Conservation (phyloP, 2,113 vertebrate species). For the Otocyon megalotis region DNA sequence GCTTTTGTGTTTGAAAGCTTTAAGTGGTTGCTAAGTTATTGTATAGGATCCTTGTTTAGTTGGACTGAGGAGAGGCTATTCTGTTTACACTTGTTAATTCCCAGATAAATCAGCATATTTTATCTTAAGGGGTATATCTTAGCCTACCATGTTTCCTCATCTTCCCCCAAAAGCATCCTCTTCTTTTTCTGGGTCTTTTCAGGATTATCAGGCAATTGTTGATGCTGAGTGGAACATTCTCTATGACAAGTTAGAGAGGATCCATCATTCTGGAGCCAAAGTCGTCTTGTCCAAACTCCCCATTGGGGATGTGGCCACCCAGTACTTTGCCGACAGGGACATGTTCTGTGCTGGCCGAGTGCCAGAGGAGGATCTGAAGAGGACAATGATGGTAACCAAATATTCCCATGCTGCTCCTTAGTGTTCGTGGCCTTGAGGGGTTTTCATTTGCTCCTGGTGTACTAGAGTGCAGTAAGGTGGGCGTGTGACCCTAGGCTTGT, state of each 20-base stretch:
- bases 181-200: slow-evolving; percentile 48
- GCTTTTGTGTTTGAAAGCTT: slow-evolving; percentile 6
- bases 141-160: neutral
- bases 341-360: slow-evolving; percentile 98
- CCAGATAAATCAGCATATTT: neutral
- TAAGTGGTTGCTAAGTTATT: neutral
- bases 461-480: neutral
- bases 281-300: slow-evolving; percentile 97
- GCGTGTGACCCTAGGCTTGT: neutral
- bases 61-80: neutral
- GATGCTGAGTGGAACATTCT: slow-evolving; percentile 99
- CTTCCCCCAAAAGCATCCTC: neutral
- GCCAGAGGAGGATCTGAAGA: slow-evolving; percentile 96
- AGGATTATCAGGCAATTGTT: slow-evolving; percentile 99
- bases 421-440: neutral
- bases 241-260: slow-evolving; percentile 98
- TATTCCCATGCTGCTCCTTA: neutral
- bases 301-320: slow-evolving; percentile 97
- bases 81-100: neutral
- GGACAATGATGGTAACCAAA: slow-evolving; percentile 97
- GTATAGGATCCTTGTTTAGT: neutral
- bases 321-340: slow-evolving; percentile 98
- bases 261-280: slow-evolving; percentile 95
- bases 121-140: neutral
- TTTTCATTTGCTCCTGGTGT: neutral